Conservation (phyloP, 2,888 invertebrate genomes). For the Iphiclides podalirius region DNA sequence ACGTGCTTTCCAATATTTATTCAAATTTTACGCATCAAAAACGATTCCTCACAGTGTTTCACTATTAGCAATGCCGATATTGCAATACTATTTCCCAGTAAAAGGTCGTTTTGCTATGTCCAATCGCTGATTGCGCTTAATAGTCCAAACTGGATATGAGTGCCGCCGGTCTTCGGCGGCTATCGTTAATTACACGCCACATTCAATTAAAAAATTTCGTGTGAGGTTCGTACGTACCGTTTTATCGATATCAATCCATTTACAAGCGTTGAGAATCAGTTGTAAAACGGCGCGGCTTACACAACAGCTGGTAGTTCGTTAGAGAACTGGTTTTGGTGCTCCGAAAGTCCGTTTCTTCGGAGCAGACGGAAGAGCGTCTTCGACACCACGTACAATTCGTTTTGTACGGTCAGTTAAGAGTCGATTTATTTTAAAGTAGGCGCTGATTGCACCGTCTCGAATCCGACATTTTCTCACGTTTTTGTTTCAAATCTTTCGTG, state of each 20-base stretch:
- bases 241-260: conserved; percentile 57
- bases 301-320: conserved; percentile 38
- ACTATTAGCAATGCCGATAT: conserved; percentile 24
- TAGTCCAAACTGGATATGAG: conserved; percentile 53
- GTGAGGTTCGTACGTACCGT: conserved; percentile 48
- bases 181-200: conserved; percentile 72
- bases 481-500: conserved; percentile 63
- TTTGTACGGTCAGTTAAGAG: conserved; percentile 57
- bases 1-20: conserved; percentile 23
- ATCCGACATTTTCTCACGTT: conserved; percentile 71
- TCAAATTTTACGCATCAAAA: conserved; percentile 27
- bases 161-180: conserved; percentile 72
- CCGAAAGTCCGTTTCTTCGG: conserved; percentile 28
- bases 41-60: conserved; percentile 41
- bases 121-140: conserved; percentile 69
- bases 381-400: conserved; percentile 60
- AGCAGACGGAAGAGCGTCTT: too few species aligned
- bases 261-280: conserved; percentile 45
- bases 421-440: conserved; percentile 69
- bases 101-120: conserved; percentile 61
- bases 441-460: conserved; percentile 53
- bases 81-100: conserved; percentile 47
- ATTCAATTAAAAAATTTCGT: conserved; percentile 58
- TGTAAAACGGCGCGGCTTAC: conserved; percentile 30
- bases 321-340: conserved; percentile 13